Percentiles rank a stretch among this genome's conserved stretches.
Evolutionary conservation across 2,797 vertebrate species (phyloP).

Genomic region (Urosaurus nigricauda): DNA sequence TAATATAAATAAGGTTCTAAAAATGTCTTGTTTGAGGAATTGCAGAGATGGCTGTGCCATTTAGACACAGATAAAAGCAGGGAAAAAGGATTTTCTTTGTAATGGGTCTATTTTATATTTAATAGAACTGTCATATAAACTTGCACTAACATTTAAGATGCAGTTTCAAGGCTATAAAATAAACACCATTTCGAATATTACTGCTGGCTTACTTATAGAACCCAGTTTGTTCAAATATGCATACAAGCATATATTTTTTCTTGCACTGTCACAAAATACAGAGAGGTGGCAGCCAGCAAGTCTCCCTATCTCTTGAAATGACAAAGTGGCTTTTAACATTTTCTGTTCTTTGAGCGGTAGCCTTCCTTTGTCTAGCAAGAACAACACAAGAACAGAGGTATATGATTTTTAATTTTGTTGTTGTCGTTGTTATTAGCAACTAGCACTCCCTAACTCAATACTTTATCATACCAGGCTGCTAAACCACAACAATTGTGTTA

Average conservation of each 20-base stretch:
- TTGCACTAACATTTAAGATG: slow-evolving; percentile 83
- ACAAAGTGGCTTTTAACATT: slow-evolving; percentile 23
- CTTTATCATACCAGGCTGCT: too few relatives aligned
- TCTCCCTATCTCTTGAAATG: slow-evolving; percentile 40
- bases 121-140: slow-evolving; percentile 86
- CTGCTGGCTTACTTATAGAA: slow-evolving; percentile 75
- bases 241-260: slow-evolving; percentile 60
- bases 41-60: slow-evolving; percentile 82
- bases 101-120: slow-evolving; percentile 85
- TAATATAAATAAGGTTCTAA: slow-evolving; percentile 87
- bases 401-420: neutral
- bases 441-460: too few relatives aligned
- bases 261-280: slow-evolving; percentile 67
- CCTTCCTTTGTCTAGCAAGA: neutral
- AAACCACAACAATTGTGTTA: too few relatives aligned
- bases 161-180: slow-evolving; percentile 87
- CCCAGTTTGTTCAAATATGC: slow-evolving; percentile 73
- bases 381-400: neutral
- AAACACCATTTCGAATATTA: slow-evolving; percentile 85
- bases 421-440: neutral
- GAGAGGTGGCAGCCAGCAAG: slow-evolving; percentile 42
- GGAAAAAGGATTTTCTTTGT: slow-evolving; percentile 80
- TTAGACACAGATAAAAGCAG: slow-evolving; percentile 82
- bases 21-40: slow-evolving; percentile 86
- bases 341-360: slow-evolving; percentile 36